A percentile compares a stretch with the other conserved stretches of the same genome.
Conservation (phyloP, 2,797 vertebrate species). For the Taeniopygia guttata region DNA sequence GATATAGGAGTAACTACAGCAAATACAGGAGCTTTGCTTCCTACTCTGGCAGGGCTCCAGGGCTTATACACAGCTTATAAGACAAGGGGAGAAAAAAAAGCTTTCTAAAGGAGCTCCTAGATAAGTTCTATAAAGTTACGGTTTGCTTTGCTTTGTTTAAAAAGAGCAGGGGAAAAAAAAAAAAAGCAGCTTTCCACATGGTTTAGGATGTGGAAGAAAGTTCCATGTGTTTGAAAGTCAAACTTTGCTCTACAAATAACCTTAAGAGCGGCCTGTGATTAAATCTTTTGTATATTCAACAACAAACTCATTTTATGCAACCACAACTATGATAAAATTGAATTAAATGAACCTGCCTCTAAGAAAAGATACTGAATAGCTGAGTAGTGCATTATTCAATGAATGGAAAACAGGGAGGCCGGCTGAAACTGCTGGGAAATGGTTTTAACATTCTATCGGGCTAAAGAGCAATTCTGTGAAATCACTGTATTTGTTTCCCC, state of each 20-base stretch:
- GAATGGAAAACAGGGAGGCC: constrained; percentile 21
- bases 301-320: constrained; percentile 63
- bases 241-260: constrained; percentile 37
- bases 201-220: neutral
- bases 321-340: constrained; percentile 62
- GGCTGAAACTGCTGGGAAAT: constrained; percentile 10
- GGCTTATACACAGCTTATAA: neutral
- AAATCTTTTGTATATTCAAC: constrained; percentile 53
- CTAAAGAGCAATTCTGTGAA: constrained; percentile 54
- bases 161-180: neutral
- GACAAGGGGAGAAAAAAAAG: neutral
- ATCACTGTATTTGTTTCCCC: constrained; percentile 65
- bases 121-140: neutral
- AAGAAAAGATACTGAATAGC: constrained; percentile 53
- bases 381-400: constrained; percentile 43
- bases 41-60: neutral
- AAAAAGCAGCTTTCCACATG: constrained; percentile 12
- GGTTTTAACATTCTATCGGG: constrained; percentile 11
- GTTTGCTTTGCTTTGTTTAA: neutral
- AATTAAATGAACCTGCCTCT: constrained; percentile 66
- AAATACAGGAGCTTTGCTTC: neutral
- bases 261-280: constrained; percentile 46
- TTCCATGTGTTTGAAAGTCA: constrained; percentile 27
- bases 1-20: neutral
- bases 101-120: neutral